Conservation (phyloP, 2,888 invertebrate species). For the Cephus sareptanus region DNA sequence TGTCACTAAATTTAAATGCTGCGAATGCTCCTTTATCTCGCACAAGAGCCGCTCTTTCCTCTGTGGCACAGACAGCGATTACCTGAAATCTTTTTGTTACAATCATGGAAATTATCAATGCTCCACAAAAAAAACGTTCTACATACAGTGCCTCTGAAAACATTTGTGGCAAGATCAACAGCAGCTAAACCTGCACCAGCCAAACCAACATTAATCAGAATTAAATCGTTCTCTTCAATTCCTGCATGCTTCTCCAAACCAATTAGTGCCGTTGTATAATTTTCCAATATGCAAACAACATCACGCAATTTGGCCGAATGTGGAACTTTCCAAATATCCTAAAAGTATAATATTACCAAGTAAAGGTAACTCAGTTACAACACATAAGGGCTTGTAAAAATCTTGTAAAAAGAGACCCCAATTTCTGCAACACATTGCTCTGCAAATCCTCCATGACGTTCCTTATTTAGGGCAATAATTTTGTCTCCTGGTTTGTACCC, state of each 20-base stretch:
- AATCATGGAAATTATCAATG: background rate
- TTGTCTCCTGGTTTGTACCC: slow-evolving; percentile 71
- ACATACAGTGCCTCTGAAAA: slow-evolving; percentile 73
- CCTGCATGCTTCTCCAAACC: slow-evolving; percentile 71
- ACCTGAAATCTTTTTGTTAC: slow-evolving; percentile 65
- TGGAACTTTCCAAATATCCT: slow-evolving; percentile 73
- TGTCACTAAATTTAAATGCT: slow-evolving; percentile 71
- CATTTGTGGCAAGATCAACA: slow-evolving; percentile 76
- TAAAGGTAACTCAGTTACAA: slow-evolving; percentile 57
- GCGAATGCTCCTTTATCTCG: slow-evolving; percentile 74
- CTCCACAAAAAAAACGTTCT: background rate
- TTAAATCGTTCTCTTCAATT: slow-evolving; percentile 69
- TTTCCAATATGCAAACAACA: slow-evolving; percentile 72
- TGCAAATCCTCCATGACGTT: slow-evolving; percentile 71
- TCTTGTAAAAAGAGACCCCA: slow-evolving; percentile 65
- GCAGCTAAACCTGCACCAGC: slow-evolving; percentile 75
- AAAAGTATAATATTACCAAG: slow-evolving; percentile 12
- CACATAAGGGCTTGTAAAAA: slow-evolving; percentile 71
- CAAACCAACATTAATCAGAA: slow-evolving; percentile 75
- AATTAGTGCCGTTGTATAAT: slow-evolving; percentile 75
- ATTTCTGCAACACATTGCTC: slow-evolving; percentile 70
- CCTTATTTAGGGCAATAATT: slow-evolving; percentile 71
- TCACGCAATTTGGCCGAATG: slow-evolving; percentile 68
- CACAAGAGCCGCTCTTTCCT: slow-evolving; percentile 71
- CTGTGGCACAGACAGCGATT: slow-evolving; percentile 75